Base-by-base conservation (phyloP, 1,140 invertebrate genomes). In the Drosophila sproati region DNA sequence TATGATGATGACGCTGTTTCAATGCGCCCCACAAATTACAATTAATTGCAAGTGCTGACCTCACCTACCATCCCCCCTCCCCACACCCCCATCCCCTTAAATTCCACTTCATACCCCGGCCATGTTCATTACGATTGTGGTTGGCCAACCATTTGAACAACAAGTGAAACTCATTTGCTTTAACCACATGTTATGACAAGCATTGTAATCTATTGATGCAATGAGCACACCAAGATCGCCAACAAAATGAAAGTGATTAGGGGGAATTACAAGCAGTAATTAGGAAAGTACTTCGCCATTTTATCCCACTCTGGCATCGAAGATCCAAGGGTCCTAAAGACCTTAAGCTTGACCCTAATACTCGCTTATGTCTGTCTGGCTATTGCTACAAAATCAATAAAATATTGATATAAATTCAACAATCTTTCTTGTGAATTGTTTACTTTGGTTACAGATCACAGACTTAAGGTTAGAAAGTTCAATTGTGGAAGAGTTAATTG, bases 1-100 rank as follows among this genome's bases (percentile, higher is more conserved):
- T 89, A 89, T 89, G 86, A 69, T 70, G 72, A 74, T 73, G 71
- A 73, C 66, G 64, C 50, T 55, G 71, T 64, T 73, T 73, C 71
- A 68, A 73, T 74, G 72, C 67, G 32, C 72, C 72, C 37, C 35
- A 69, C 57, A 74, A 74, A 74, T 74, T 74, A 70, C 72, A 74
- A 74, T 74, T 74, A 74, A 74, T 70, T 74, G 72, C 72, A 50
- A 63, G 10, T 20, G 56, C 59, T 70, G 57, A 62, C 72, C 52
- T 57, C 41, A 45, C 29, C 60, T 8, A 28, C 20, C 20, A 20
- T 12, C 6, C 47, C 5, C 43, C 8, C 4, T 1, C 35, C 47
- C 20, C 8, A 4, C 47, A 32, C 32, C 6, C 3, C 39, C 8
- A 20, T 20, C 39, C 0, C 39, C 56, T 1, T 20, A 20, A 20